Conservation (phyloP, 2,888 invertebrate genomes). For the Drosophila anceps region DNA sequence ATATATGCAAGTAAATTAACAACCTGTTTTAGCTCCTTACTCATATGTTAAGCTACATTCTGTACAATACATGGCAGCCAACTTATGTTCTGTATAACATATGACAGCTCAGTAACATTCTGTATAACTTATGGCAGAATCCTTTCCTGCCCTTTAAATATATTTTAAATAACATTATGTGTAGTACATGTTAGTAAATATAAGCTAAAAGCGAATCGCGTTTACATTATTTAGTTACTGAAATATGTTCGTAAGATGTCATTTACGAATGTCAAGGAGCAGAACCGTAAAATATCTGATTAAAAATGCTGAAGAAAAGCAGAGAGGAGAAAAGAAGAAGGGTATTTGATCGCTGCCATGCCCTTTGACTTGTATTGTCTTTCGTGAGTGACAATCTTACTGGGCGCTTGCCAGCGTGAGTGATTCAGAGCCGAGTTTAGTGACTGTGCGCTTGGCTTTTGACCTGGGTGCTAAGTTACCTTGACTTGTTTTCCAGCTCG, state of each 20-base stretch:
- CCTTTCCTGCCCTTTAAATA: too few species aligned
- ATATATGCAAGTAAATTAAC: not conserved
- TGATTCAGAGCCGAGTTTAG: slow-evolving; percentile 34
- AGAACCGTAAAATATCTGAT: not conserved
- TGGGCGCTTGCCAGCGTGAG: not conserved
- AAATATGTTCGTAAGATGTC: not conserved
- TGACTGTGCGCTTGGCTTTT: slow-evolving; percentile 38
- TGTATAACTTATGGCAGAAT: too few species aligned
- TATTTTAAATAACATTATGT: not conserved
- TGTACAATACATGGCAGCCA: not conserved
- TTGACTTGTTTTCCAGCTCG: slow-evolving; percentile 48
- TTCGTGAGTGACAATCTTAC: slow-evolving; percentile 12
- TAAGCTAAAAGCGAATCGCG: too few species aligned
- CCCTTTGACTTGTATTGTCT: slow-evolving; percentile 16
- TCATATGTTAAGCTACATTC: not conserved
- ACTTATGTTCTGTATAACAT: not conserved
- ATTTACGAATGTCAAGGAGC: not conserved
- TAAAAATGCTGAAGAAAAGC: not conserved
- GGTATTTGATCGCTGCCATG: not conserved
- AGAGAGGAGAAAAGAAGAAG: not conserved
- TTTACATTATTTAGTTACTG: not conserved
- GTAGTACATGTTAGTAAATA: too few species aligned
- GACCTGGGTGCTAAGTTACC: slow-evolving; percentile 45
- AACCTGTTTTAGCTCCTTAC: not conserved
- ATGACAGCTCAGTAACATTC: too few species aligned